A percentile compares a stretch with the other conserved stretches of the same genome.
These are phyloP conservation scores for Drosophila obscura DNA, from an alignment of 1,140 invertebrate genomes.

Conservation along the genomic window DNA sequence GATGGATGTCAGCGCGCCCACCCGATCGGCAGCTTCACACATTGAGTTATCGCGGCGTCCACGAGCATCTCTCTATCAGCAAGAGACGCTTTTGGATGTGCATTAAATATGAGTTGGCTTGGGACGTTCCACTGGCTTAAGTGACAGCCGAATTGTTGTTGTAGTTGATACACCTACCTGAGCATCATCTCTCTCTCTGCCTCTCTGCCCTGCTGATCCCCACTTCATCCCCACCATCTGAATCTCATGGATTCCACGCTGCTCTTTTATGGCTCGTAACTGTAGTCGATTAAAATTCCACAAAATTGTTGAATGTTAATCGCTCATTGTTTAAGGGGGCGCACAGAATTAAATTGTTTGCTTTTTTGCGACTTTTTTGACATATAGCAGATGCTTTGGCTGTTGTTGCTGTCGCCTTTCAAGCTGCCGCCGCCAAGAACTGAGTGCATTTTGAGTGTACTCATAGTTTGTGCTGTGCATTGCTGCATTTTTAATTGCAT, in stretches of 20 bases:
- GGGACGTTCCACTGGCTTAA: slow-evolving; percentile 55
- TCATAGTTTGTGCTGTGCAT: slow-evolving; percentile 10
- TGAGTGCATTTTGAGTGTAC: slow-evolving; percentile 53
- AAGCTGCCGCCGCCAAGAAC: slow-evolving; percentile 57
- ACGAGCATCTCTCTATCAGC: slow-evolving; percentile 17
- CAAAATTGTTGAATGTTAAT: slow-evolving; percentile 77
- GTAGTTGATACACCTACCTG: slow-evolving; percentile 61
- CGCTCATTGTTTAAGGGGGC: slow-evolving; percentile 74
- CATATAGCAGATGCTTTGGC: slow-evolving; percentile 53
- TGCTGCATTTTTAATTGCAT: slow-evolving; percentile 74
- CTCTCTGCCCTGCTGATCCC: slow-evolving; percentile 13
- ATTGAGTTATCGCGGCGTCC: slow-evolving; percentile 53
- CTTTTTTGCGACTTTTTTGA: slow-evolving; percentile 73
- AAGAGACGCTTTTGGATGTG: slow-evolving; percentile 44
- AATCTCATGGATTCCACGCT: background rate
- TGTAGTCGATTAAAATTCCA: slow-evolving; percentile 77
- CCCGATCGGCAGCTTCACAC: slow-evolving; percentile 62
- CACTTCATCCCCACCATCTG: background rate
- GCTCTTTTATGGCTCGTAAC: slow-evolving; percentile 10
- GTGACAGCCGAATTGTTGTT: slow-evolving; percentile 57
- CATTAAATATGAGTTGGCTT: slow-evolving; percentile 45
- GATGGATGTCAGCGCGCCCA: slow-evolving; percentile 76
- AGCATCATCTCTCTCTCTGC: background rate
- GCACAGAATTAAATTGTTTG: slow-evolving; percentile 77
- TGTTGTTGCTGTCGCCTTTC: slow-evolving; percentile 34